phyloP scores from a whole-genome alignment of 64 coral and sea anemone genomes.

The Platygyra sinensis region DNA sequence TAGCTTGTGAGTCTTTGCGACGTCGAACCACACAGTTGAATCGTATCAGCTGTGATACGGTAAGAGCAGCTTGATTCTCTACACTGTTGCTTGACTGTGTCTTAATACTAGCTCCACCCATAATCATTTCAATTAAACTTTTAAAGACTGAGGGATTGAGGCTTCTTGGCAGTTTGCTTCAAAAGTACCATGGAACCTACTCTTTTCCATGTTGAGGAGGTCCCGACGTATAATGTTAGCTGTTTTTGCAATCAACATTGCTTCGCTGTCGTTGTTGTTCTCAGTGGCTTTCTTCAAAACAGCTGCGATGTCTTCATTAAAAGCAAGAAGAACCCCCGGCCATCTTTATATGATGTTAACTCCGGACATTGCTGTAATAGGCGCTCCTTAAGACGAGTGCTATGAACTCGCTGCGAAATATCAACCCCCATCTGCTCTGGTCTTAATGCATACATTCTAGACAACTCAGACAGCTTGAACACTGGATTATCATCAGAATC shows the following conservation, averaged over 20 bases:
- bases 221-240: background rate
- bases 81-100: conserved; percentile 3
- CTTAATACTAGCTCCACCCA: background rate
- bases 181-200: conserved; percentile 23
- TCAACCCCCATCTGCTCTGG: conserved; percentile 48
- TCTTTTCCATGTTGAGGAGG: conserved; percentile 10
- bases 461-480: conserved; percentile 31
- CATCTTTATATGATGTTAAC: background rate
- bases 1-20: background rate
- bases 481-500: background rate
- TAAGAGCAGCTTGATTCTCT: background rate
- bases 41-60: background rate
- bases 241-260: conserved; percentile 4
- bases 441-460: conserved; percentile 37
- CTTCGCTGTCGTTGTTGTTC: background rate
- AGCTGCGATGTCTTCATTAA: background rate
- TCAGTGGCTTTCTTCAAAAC: conserved; percentile 10
- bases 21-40: background rate
- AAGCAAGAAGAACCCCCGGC: background rate
- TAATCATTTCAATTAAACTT: conserved; percentile 2
- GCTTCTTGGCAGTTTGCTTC: background rate
- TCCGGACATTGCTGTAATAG: background rate
- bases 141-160: background rate
- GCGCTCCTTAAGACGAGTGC: conserved; percentile 3
- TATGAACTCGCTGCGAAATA: background rate